Percentiles rank a stretch among this genome's conserved stretches.
These are phyloP conservation scores for Florisuga fusca DNA, from an alignment of 2,797 vertebrate genomes.

Conservation along the genomic window DNA sequence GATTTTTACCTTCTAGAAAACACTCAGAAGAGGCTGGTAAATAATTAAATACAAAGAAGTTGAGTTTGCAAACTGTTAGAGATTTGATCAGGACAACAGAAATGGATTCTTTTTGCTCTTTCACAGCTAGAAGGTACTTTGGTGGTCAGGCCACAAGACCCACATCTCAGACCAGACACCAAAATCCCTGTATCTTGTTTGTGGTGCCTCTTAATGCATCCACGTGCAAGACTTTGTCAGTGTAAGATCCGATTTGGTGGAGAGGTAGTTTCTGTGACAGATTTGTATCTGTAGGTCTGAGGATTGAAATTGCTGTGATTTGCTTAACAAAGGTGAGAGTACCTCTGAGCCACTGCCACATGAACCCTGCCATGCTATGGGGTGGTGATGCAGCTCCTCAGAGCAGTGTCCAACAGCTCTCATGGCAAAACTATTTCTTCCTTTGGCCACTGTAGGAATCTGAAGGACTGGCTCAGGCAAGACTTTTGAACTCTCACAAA, in stretches of 20 bases:
- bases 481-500: not conserved
- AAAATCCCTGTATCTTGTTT: not conserved
- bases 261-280: not conserved
- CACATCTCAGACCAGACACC: not conserved
- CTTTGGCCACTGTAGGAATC: not conserved
- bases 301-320: not conserved
- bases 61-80: conserved; percentile 9
- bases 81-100: not conserved
- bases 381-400: not conserved
- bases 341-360: fast-evolving
- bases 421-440: not conserved
- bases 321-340: not conserved
- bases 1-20: conserved; percentile 41
- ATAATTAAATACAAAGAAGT: conserved; percentile 5
- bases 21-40: not conserved
- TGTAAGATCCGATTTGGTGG: not conserved
- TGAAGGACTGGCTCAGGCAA: not conserved
- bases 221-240: not conserved
- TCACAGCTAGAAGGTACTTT: not conserved
- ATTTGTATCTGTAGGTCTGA: not conserved
- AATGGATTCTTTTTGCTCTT: not conserved
- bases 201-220: not conserved
- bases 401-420: not conserved
- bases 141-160: too few species aligned
- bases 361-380: not conserved